Conservation (phyloP, 1,140 invertebrate genomes). For the Drosophila busckii region DNA sequence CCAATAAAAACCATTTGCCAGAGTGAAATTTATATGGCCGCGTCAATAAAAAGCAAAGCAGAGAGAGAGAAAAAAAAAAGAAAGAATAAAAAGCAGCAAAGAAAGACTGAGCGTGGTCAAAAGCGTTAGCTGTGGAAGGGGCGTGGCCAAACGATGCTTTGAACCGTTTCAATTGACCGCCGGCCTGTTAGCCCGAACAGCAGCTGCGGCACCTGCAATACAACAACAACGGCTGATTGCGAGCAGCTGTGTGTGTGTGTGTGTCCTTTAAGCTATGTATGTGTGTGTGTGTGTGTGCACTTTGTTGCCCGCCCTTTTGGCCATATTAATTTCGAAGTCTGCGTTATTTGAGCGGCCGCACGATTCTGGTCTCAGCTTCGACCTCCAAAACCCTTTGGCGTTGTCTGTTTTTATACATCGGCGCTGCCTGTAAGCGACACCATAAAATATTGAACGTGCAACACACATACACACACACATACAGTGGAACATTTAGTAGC, state of each 20-base stretch:
- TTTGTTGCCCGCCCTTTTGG: conserved; percentile 22
- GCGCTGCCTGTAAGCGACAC: conserved; percentile 65
- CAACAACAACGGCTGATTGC: conserved; percentile 28
- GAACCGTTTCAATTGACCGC: conserved; percentile 69
- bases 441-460: conserved; percentile 70
- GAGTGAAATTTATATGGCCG: conserved; percentile 71
- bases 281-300: conserved; percentile 11
- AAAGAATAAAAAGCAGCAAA: conserved; percentile 13
- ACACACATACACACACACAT: conserved; percentile 19
- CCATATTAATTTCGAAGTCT: conserved; percentile 52
- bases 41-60: conserved; percentile 46
- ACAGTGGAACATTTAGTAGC: conserved; percentile 24
- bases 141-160: conserved; percentile 57
- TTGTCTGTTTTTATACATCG: conserved; percentile 42
- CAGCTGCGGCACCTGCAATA: not conserved
- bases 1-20: conserved; percentile 75
- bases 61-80: conserved; percentile 2
- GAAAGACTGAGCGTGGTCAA: conserved; percentile 9
- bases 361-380: conserved; percentile 27
- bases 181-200: conserved; percentile 6
- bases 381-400: conserved; percentile 6
- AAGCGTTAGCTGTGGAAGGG: conserved; percentile 36
- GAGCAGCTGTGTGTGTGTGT: not conserved
- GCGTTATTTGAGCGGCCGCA: conserved; percentile 40
- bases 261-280: conserved; percentile 11